Evolutionary conservation across 2,113 vertebrate genomes (phyloP), one percentile per base, ranked within the genome.

Genomic region (Brachyhypopomus occidentalis): DNA sequence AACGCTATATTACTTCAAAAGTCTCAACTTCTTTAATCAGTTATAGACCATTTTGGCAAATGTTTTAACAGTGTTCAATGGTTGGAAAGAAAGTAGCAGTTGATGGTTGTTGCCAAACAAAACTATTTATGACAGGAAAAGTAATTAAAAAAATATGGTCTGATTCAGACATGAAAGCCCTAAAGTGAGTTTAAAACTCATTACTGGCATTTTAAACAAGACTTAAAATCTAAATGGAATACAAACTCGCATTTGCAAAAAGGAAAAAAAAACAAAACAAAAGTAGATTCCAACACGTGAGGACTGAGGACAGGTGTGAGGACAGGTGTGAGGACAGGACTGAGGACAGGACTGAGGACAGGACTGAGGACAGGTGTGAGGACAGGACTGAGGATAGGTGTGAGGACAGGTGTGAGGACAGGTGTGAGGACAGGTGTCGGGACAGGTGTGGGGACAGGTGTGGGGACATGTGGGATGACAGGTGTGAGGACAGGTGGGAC

Each of bases 41-140:
- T 41, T 41, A 9, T 38, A 41, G 45, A 75, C 30, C 55, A 62
- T 38, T 34, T 38, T 75, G 55, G 55, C 30, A 60, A 30, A 22
- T 12, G 56, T 75, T 75, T 75, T 75, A 60, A 58, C 30, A 75
- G 58, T 12, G 7, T 23, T 8, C 25, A 75, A n/a, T 41, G 56
- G n/a, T 75, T 38, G 55, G 34, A 75, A 38, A 36, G 17, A 19
- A 70, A 70, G 38, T 41, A 70, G 1, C 36, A 34, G 38, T 34
- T 9, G 22, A 23, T 69, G 64, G 2, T 22, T 38, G 14, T 69
- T 38, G 64, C 64, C 64, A 69, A 34, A 38, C 20, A 38, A n/a
- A 69, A n/a, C 64, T 23, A 69, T 69, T 69, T 69, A 70, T 19
- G 36, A 8, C 2, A 22, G 36, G 66, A 38, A 70, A 70, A 70